Conservation (phyloP, 2,888 invertebrate species). For the Monochamus alternatus region DNA sequence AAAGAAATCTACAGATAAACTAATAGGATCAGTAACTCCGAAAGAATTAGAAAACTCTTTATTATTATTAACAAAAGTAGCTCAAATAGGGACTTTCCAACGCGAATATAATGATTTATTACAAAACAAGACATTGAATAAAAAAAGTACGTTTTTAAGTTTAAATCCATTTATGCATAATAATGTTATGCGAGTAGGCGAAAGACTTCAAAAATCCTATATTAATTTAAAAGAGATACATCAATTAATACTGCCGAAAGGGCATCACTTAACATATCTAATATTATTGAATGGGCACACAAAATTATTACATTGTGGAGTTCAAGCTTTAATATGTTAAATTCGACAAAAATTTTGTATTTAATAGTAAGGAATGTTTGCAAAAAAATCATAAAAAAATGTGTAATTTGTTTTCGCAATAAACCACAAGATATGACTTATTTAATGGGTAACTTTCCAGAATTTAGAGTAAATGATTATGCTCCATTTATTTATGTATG, state of each 20-base stretch:
- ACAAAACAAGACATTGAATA: conserved; percentile 12
- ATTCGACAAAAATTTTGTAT: conserved; percentile 37
- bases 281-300: conserved; percentile 26
- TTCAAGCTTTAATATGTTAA: conserved; percentile 40
- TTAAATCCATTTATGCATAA: conserved; percentile 40
- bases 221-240: conserved; percentile 44
- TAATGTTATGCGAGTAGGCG: conserved; percentile 57
- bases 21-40: not conserved
- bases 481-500: no score
- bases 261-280: conserved; percentile 25
- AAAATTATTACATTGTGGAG: conserved; percentile 33
- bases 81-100: conserved; percentile 19
- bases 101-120: conserved; percentile 18
- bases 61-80: not conserved
- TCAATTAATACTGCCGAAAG: conserved; percentile 54
- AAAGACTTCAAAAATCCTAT: conserved; percentile 43
- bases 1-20: not conserved
- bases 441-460: no score
- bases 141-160: conserved; percentile 15
- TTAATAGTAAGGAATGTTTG: not conserved
- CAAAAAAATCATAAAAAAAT: conserved; percentile 15
- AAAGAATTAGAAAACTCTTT: not conserved
- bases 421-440: no score
- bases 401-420: no score
- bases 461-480: no score